Percentiles rank a stretch among this genome's conserved stretches.
Evolutionary conservation across 2,797 vertebrate genomes (phyloP).

Genomic region (Rhabdophis nuchalis): DNA sequence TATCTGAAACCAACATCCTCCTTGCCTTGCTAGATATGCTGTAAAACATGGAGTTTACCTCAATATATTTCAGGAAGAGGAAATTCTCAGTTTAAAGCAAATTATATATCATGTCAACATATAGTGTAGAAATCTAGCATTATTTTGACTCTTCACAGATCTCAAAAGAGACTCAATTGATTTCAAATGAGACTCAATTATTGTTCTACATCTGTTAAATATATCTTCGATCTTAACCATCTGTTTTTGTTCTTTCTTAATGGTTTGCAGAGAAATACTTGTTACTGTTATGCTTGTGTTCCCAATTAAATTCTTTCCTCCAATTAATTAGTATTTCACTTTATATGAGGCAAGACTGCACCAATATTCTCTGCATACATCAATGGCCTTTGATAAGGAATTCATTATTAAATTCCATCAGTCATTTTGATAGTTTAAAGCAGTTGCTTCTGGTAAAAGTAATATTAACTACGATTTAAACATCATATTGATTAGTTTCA

Average conservation of each 20-base stretch:
- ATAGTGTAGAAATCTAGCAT: neutral
- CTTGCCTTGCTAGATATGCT: neutral
- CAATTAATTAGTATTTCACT: slow-evolving; percentile 25
- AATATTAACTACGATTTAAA: neutral
- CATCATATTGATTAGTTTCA: neutral
- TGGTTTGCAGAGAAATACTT: slow-evolving; percentile 29
- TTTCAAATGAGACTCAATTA: neutral
- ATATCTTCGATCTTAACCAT: neutral
- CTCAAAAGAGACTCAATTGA: neutral
- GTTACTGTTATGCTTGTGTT: neutral
- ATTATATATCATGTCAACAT: neutral
- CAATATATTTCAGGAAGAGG: neutral
- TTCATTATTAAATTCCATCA: neutral
- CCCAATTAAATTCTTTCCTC: slow-evolving; percentile 9
- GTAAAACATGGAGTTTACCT: neutral
- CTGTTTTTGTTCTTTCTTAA: slow-evolving; percentile 11
- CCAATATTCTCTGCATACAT: neutral
- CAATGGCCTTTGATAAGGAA: neutral
- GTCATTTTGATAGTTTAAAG: neutral
- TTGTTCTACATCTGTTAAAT: neutral
- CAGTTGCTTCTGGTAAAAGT: neutral
- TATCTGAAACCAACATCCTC: neutral
- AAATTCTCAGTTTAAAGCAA: neutral
- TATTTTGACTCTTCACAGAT: neutral
- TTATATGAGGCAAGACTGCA: neutral